Base-by-base conservation (phyloP, 2,888 invertebrate species). In the Sipha maydis region DNA sequence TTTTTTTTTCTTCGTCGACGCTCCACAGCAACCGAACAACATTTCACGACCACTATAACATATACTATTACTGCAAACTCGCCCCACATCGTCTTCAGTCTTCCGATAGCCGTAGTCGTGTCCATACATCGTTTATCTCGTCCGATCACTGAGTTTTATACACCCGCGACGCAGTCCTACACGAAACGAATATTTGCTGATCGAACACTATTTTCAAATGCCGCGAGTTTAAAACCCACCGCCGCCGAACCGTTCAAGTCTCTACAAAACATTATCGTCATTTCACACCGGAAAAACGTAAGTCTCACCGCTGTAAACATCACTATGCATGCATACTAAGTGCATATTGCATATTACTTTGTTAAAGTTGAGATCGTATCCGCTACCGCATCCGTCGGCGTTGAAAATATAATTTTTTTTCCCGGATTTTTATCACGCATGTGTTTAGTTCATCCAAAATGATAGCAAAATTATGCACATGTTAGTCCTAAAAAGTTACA, bases 41-140 rank as follows among this genome's bases (percentile, higher is more conserved):
- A 5, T 21, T 19, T 61, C 61, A 21, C 61, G 21, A 25, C 25
- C 21, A 61, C 61, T 41, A 41, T 41, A 48, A 14, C 48, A 48
- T 48, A 48, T 48, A 48, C 48, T 8, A 61, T 25, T 17, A 28
- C 67, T 17, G 71, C 71, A 67, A 25, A 31, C 71, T 14, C 71
- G 28, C 71, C 71, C 71, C 28, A 17, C 71, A 31, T 71, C 31
- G 71, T 71, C 71, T 79, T 56, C 79, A 79, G 79, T 79, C 31
- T 25, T 31, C 54, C 79, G 79, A 25, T 56, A 54, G 31, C 79
- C 79, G 56, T 34, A 56, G 79, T 56, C 79, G 79, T 34, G 79
- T 56, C 54, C 79, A 56, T 78, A 61, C 7, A 61, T 25, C 21
- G 61, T 61, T 7, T 25, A 21, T 61, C 61, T 14, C 25, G 61